Percentiles rank a stretch among this genome's conserved stretches.
Conservation (phyloP, 2,113 vertebrate species). For the Hippotragus niger region DNA sequence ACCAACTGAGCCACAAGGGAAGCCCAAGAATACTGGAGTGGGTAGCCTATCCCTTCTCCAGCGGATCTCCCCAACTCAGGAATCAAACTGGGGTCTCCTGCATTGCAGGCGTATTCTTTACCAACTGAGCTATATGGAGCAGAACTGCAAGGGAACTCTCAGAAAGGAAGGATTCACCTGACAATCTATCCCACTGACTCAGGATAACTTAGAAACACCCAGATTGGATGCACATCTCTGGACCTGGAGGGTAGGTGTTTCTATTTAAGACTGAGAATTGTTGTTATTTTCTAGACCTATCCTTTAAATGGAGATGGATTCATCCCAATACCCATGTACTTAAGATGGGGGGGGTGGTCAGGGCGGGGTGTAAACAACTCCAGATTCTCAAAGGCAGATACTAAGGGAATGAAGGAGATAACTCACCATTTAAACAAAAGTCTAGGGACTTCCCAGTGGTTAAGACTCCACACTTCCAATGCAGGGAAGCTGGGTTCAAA, state of each 20-base stretch:
- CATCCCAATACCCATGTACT: not conserved
- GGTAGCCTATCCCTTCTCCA: not conserved
- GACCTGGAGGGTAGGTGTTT: not conserved
- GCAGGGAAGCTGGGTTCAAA: not conserved
- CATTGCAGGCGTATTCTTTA: not conserved
- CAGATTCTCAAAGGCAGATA: not conserved
- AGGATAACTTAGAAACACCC: not conserved
- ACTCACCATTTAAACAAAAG: not conserved
- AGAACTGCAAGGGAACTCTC: not conserved
- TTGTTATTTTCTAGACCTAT: not conserved
- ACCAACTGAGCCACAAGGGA: not conserved
- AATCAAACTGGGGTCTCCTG: not conserved
- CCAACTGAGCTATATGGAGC: not conserved
- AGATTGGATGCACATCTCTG: not conserved
- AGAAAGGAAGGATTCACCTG: not conserved
- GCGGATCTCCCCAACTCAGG: fast-evolving
- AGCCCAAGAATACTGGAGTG: not conserved
- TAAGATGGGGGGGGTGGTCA: not conserved
- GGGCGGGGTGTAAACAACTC: not conserved
- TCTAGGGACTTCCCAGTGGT: not conserved
- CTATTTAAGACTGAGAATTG: not conserved
- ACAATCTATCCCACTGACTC: not conserved
- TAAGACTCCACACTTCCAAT: not conserved
- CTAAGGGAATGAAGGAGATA: not conserved
- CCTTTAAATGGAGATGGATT: not conserved